Base-by-base conservation (phyloP, 2,888 invertebrate species). In the Tyria jacobaeae region DNA sequence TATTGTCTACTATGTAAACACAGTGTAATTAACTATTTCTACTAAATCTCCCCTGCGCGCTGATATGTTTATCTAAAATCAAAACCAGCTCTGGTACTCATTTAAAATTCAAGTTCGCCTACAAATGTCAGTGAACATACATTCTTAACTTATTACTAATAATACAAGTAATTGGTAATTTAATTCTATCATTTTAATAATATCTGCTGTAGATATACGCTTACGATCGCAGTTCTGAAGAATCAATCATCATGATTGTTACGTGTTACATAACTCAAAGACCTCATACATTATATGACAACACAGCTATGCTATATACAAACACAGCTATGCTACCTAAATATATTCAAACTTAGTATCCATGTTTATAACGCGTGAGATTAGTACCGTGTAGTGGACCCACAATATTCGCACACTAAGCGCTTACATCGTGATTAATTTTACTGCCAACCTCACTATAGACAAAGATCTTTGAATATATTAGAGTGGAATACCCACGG, bases 1-100 rank as follows among this genome's bases (percentile, higher is more conserved):
- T 85, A 88, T 89, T 89, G 89, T 90, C 88, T 85, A 73, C 83
- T 75, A 83, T 81, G 80, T 86, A 83, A 88, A 80, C 82, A 76
- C 76, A 78, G 74, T 77, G 82, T 89, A 88, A 89, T 89, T 88
- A 87, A 83, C 34, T 25, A 56, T 27, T 51, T 15, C 41, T 49
- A 25, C 39, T 50, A 24, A 49, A n/a, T 54, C 31, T 37, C n/a
- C n/a, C 25, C 21, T 17, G 15, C 4, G 6, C 9, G 9, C 27
- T 17, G 24, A 47, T 7, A 7, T 34, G 44, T 15, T 55, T 47
- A 31, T 35, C 15, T 24, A 24, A 47, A 34, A 24, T 25, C 34
- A 24, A 51, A 9, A 34, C 21, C 14, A 15, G 15, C 7, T 24
- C 35, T 15, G 21, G 1, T 24, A 35, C 24, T 35, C 3, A 35